These are phyloP conservation scores for Callyntrura guangdongensis DNA, from an alignment of 2,888 invertebrate genomes.

Conservation along the genomic window DNA sequence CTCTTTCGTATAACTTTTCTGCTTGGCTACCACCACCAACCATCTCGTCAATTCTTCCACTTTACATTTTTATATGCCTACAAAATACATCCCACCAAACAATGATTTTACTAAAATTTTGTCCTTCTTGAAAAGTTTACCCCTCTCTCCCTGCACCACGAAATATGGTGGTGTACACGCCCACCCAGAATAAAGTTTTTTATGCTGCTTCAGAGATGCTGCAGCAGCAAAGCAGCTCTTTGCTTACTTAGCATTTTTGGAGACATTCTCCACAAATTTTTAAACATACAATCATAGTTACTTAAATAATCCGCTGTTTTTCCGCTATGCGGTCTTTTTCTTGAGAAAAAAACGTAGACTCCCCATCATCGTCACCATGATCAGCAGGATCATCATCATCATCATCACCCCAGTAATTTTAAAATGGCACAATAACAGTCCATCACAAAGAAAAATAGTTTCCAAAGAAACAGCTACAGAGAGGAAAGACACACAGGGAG, in stretches of 20 bases:
- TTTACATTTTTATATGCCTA: not conserved
- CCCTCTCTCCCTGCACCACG: conserved; percentile 33
- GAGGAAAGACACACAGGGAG: too few species aligned
- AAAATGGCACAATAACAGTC: conserved; percentile 64
- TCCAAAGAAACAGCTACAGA: not conserved
- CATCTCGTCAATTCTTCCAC: conserved; percentile 21
- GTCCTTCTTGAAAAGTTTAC: conserved; percentile 34
- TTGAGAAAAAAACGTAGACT: not conserved
- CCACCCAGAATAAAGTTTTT: conserved; percentile 71
- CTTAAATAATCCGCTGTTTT: not conserved
- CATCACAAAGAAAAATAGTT: conserved; percentile 61
- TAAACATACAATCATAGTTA: not conserved
- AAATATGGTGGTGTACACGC: conserved; percentile 55
- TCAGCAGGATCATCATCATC: not conserved
- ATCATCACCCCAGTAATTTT: conserved; percentile 26
- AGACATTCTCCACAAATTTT: not conserved
- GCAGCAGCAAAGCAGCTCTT: not conserved
- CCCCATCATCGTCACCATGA: not conserved
- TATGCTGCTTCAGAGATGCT: conserved; percentile 5
- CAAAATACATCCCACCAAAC: conserved; percentile 5
- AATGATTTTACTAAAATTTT: conserved; percentile 35
- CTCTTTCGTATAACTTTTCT: conserved; percentile 2
- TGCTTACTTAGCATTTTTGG: not conserved
- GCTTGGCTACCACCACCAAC: conserved; percentile 42
- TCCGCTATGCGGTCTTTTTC: not conserved